Conservation (phyloP, 2,797 vertebrate species). For the Gobionotothen gibberifrons region DNA sequence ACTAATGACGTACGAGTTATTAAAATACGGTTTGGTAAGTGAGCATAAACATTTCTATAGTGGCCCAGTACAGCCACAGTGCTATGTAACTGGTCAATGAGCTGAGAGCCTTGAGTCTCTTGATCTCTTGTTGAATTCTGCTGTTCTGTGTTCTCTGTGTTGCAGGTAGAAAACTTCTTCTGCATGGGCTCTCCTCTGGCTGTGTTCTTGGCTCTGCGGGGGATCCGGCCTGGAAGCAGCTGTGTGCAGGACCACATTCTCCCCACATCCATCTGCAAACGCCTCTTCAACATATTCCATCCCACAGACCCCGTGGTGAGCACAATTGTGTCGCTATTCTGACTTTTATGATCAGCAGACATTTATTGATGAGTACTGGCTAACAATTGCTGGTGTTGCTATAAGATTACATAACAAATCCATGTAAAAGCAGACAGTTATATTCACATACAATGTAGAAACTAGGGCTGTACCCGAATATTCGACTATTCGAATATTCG, state of each 20-base stretch:
- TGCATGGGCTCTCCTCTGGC: conserved; percentile 97
- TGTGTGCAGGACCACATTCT: conserved; percentile 93
- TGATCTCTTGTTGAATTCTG: not conserved
- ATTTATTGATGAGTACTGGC: not conserved
- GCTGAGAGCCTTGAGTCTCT: not conserved
- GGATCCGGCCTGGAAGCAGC: conserved; percentile 90
- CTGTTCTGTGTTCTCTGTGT: conserved; percentile 13
- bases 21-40: not conserved
- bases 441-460: not conserved
- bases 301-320: conserved; percentile 98
- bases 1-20: not conserved
- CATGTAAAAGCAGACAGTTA: not conserved
- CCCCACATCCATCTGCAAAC: conserved; percentile 91
- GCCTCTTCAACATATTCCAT: conserved; percentile 95
- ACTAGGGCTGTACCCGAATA: too few relatives aligned
- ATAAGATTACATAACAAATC: not conserved
- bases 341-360: not conserved
- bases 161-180: conserved; percentile 97
- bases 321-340: not conserved
- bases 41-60: too few relatives aligned
- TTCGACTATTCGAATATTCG: too few relatives aligned
- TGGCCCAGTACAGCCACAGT: too few relatives aligned
- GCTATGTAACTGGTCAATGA: not conserved
- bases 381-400: not conserved
- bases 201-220: conserved; percentile 93